These are phyloP conservation scores for Enhydra lutris DNA, from an alignment of 2,113 vertebrate genomes.

Conservation along the genomic window DNA sequence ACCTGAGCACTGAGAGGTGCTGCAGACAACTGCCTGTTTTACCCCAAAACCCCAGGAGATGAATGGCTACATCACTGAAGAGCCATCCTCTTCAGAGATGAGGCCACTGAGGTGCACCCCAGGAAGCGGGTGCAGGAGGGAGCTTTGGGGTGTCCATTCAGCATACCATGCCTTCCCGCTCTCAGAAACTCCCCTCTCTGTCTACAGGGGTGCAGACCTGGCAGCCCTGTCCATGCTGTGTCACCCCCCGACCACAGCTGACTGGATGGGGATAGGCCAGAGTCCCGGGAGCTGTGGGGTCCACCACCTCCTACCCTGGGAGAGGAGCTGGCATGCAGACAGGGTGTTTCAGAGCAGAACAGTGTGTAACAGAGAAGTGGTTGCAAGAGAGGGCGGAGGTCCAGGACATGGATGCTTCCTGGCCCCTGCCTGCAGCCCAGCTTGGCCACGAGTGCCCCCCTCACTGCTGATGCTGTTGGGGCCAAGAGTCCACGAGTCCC, in stretches of 20 bases:
- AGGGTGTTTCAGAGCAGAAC: background rate
- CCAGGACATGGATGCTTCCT: background rate
- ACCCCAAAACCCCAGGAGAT: background rate
- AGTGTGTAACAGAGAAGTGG: background rate
- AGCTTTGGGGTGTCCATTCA: background rate
- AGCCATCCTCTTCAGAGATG: background rate
- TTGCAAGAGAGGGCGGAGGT: background rate
- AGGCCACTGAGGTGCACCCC: too few relatives aligned
- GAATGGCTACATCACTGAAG: background rate
- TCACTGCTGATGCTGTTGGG: background rate
- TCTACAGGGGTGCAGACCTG: background rate
- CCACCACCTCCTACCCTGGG: rapidly evolving
- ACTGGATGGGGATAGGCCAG: background rate
- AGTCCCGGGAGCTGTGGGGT: background rate
- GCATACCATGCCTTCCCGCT: background rate
- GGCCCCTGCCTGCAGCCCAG: background rate
- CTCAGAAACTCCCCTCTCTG: background rate
- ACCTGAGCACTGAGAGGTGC: background rate
- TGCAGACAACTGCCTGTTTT: background rate
- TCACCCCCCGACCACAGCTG: background rate
- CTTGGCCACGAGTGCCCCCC: background rate
- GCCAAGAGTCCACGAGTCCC: too few relatives aligned
- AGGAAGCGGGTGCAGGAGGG: background rate
- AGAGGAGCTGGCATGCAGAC: background rate
- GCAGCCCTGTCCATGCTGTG: background rate